These are phyloP conservation scores for Tupiocoris notatus DNA, from an alignment of 2,888 invertebrate genomes.

Conservation along the genomic window DNA sequence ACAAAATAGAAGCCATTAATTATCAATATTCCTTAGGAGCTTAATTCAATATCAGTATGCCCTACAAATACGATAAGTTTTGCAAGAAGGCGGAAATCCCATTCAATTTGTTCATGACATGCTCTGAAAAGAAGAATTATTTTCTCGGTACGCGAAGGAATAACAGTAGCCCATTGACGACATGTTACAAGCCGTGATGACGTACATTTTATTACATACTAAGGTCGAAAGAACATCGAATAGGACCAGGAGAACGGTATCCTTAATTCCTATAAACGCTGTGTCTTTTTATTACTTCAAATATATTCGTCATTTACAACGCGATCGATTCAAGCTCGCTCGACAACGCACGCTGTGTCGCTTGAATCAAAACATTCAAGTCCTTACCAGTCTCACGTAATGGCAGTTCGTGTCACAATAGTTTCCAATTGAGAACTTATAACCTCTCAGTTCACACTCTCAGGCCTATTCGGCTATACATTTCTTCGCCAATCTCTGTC, in stretches of 20 bases:
- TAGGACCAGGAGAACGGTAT: background rate
- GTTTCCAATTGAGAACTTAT: background rate
- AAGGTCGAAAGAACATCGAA: background rate
- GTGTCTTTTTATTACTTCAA: background rate
- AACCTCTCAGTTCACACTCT: too few species aligned
- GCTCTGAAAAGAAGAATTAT: background rate
- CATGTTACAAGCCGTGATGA: background rate
- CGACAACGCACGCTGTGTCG: background rate
- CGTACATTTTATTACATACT: background rate
- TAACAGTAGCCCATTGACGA: background rate
- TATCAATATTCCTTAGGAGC: constrained; percentile 28
- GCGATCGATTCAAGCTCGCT: background rate
- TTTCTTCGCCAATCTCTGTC: background rate
- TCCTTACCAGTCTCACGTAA: constrained; percentile 32
- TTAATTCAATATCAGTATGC: constrained; percentile 12
- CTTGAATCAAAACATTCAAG: background rate
- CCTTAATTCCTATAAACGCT: background rate
- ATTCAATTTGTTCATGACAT: constrained; percentile 1
- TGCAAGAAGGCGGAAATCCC: constrained; percentile 7
- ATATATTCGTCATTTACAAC: background rate
- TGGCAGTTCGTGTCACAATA: constrained; percentile 28
- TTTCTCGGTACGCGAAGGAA: background rate
- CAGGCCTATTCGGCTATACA: background rate
- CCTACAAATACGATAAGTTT: constrained; percentile 10
- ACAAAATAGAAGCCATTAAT: constrained; percentile 46